A percentile compares a stretch with the other conserved stretches of the same genome.
phyloP scores from a whole-genome alignment of 2,113 vertebrate species.

The Hirundichthys speculiger region DNA sequence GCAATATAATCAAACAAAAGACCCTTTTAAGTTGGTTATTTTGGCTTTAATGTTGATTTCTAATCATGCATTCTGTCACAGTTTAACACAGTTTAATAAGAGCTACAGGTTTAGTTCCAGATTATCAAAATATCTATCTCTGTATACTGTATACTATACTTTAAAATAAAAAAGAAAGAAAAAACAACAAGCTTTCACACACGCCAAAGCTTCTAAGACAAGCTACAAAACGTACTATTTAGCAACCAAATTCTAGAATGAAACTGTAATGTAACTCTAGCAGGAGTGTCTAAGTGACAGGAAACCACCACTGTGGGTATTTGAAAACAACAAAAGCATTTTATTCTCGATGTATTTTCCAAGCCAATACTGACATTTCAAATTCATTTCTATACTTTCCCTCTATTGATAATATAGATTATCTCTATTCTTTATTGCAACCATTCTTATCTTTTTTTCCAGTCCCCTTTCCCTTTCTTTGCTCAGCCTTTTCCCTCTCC shows the following conservation, averaged over 20 bases:
- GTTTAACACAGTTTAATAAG: constrained; percentile 7
- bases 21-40: not conserved
- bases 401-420: not conserved
- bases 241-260: not conserved
- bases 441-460: constrained; percentile 68
- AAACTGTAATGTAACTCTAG: not conserved
- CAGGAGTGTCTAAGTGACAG: constrained; percentile 8
- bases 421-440: constrained; percentile 40
- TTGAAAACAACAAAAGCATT: constrained; percentile 13
- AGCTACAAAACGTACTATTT: not conserved
- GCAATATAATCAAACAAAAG: too few species aligned
- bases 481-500: constrained; percentile 41
- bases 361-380: not conserved
- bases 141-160: not conserved
- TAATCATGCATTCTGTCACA: not conserved
- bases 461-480: constrained; percentile 56
- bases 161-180: not conserved
- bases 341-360: not conserved
- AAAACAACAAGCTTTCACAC: too few species aligned
- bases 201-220: not conserved
- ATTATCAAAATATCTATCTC: not conserved
- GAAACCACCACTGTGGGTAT: not conserved
- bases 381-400: not conserved
- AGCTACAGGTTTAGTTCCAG: constrained; percentile 10
- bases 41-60: not conserved